Percentiles rank a stretch among this genome's conserved stretches.
These are phyloP conservation scores for Ophioninae sp. DNA, from an alignment of 2,888 invertebrate genomes.

Conservation along the genomic window DNA sequence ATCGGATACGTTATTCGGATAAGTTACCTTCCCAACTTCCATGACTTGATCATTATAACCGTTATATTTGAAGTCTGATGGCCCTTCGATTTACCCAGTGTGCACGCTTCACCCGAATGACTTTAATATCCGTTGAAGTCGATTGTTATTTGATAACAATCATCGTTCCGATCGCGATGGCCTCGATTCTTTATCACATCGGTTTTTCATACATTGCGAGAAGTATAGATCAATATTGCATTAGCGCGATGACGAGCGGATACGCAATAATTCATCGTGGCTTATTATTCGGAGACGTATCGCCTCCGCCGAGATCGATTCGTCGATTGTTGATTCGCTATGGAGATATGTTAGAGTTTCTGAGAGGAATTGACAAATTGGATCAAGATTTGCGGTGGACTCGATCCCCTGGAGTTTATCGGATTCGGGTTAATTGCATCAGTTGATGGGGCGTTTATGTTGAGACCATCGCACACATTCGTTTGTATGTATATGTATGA, in stretches of 20 bases:
- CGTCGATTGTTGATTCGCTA: not conserved
- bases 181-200: conserved; percentile 13
- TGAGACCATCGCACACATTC: not conserved
- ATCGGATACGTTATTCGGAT: too few relatives aligned
- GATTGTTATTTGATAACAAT: not conserved
- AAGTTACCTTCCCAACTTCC: too few relatives aligned
- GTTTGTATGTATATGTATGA: not conserved
- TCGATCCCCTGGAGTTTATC: conserved; percentile 2
- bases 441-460: conserved; percentile 21
- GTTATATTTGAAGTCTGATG: too few relatives aligned
- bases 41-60: too few relatives aligned
- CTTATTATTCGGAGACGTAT: conserved; percentile 14
- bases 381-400: conserved; percentile 26
- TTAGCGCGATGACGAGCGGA: not conserved
- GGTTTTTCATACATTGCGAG: not conserved
- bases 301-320: not conserved
- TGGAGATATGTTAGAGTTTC: conserved; percentile 1
- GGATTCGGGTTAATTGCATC: conserved; percentile 35
- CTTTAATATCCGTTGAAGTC: not conserved
- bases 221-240: conserved; percentile 15
- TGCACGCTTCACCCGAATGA: not conserved
- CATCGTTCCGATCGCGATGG: not conserved
- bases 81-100: too few relatives aligned
- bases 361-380: conserved; percentile 1
- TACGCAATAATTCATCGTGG: not conserved